Conservation (phyloP, 1,140 invertebrate genomes). For the Adoxophyes honmai region DNA sequence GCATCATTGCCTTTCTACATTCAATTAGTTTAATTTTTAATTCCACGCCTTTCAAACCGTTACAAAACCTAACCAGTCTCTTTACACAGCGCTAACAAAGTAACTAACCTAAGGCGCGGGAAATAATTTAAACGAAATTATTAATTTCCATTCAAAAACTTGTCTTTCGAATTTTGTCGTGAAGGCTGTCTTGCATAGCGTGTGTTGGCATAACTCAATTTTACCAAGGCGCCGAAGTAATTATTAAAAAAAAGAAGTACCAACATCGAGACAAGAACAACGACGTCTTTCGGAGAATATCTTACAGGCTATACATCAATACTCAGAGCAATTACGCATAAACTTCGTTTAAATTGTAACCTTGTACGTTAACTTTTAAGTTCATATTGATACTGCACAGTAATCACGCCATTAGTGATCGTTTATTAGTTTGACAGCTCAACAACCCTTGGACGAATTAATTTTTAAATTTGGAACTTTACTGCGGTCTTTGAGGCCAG, state of each 20-base stretch:
- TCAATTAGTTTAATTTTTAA: too few species aligned
- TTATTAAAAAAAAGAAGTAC: slow-evolving; percentile 22
- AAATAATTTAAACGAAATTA: too few species aligned
- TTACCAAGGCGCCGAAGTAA: slow-evolving; percentile 28
- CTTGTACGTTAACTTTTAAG: background rate
- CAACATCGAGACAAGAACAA: slow-evolving; percentile 4
- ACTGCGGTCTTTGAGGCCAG: slow-evolving; percentile 5
- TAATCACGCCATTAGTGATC: background rate
- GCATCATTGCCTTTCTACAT: too few species aligned
- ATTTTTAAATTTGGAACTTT: slow-evolving; percentile 12
- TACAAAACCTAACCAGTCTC: too few species aligned
- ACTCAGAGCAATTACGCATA: background rate
- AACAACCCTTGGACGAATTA: slow-evolving; percentile 13
- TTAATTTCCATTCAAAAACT: too few species aligned
- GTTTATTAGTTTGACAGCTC: slow-evolving; percentile 13
- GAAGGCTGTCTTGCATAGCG: background rate
- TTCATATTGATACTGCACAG: background rate
- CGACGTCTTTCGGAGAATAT: slow-evolving; percentile 23
- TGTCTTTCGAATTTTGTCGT: too few species aligned
- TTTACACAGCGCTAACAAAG: too few species aligned
- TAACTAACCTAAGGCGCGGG: too few species aligned
- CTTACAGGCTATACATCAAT: slow-evolving; percentile 14
- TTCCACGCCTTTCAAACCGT: too few species aligned
- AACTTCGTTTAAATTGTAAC: background rate
- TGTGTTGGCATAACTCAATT: slow-evolving; percentile 31